Conservation (phyloP, 2,113 vertebrate genomes). For the Xerus inauris region DNA sequence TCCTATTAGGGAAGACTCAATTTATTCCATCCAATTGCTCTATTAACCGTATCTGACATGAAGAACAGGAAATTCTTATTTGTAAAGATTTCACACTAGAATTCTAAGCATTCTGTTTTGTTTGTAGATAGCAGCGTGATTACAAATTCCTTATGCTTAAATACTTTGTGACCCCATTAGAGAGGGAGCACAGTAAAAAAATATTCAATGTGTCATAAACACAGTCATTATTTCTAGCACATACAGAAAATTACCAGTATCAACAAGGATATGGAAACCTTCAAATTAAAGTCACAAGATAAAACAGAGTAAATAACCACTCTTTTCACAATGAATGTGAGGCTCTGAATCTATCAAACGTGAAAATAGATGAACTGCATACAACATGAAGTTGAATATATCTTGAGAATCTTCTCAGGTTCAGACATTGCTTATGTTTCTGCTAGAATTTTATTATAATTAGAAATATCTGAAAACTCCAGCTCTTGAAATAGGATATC, state of each 20-base stretch:
- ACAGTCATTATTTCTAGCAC: slow-evolving; percentile 81
- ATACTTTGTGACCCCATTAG: slow-evolving; percentile 78
- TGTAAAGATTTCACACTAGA: slow-evolving; percentile 69
- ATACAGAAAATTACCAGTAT: slow-evolving; percentile 78
- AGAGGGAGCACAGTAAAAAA: slow-evolving; percentile 70
- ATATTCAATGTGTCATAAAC: slow-evolving; percentile 75
- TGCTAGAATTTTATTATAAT: slow-evolving; percentile 42
- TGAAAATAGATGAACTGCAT: slow-evolving; percentile 66
- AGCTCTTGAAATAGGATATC: not conserved
- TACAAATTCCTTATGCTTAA: slow-evolving; percentile 65
- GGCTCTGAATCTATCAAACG: slow-evolving; percentile 75
- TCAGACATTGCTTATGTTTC: slow-evolving; percentile 51
- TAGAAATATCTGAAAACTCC: slow-evolving; percentile 54
- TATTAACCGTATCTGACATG: not conserved
- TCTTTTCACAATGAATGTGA: slow-evolving; percentile 67
- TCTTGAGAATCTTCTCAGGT: slow-evolving; percentile 76
- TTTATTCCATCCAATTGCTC: slow-evolving; percentile 17
- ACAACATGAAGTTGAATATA: slow-evolving; percentile 70
- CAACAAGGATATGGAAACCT: slow-evolving; percentile 80
- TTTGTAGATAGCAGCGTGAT: slow-evolving; percentile 73
- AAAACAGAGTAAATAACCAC: slow-evolving; percentile 73
- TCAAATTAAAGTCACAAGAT: slow-evolving; percentile 83
- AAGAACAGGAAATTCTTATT: slow-evolving; percentile 32
- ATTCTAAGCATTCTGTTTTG: slow-evolving; percentile 68
- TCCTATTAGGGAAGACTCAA: slow-evolving; percentile 1